Evolutionary conservation across 2,888 invertebrate species (phyloP), one percentile per base, ranked within the genome.

Genomic region (Hypena proboscidalis): DNA sequence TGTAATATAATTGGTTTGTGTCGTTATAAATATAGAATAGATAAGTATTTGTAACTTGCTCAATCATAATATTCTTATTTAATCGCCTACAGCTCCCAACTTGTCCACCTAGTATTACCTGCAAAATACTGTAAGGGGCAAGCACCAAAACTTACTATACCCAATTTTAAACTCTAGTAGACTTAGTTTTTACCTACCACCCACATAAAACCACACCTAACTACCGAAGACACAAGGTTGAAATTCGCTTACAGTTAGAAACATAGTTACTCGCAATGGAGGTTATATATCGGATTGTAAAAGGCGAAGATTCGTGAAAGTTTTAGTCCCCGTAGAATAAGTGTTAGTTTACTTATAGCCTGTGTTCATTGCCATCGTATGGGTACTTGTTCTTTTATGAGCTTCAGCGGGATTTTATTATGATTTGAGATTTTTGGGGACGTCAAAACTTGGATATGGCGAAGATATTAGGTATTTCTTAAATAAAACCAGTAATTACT

Each of bases 161-260:
- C 79, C 77, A 80, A 81, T 82, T 83, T 81, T 80, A 77, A 80
- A 80, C 67, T 75, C 58, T 54, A 43, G 7, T 35, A 36, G 43
- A 35, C 39, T 44, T 40, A 33, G 17, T 40, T 29, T 39, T 34
- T 21, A 15, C 8, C 5, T 5, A 14, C 0, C 1, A 0, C 0
- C 1, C 6, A 26, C 17, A 1, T 3, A 1, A 51, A 43, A 32
- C 0, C 4, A 5, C 0, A 43, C 42, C 29, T 29, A 50, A 13
- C 3, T 0, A 0, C 1, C 1, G 2, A 0, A 0, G 4, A 0
- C 0, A 14, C 30, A 51, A 32, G 21, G 41, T 51, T 1, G 1
- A 35, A 33, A 33, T 11, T 58, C 2, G 13, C n/a, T 9, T 40
- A 17, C 3, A 1, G 1, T 0, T 2, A 0, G 0, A 1, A 4